phyloP scores from a whole-genome alignment of 1,140 invertebrate genomes.

The Drosophila mojavensis region DNA sequence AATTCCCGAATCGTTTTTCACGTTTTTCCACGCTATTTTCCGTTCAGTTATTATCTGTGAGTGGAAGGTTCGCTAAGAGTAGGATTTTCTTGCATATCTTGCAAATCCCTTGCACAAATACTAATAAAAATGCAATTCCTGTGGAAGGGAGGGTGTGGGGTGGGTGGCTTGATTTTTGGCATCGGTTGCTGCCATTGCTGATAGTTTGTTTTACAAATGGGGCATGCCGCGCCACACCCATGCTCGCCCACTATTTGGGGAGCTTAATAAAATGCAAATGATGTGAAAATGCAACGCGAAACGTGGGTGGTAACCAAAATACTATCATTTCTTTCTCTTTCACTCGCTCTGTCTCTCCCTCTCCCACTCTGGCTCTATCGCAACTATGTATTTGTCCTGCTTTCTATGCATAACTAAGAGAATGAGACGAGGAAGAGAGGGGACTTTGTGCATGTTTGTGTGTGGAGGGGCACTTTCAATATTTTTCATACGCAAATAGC shows the following conservation, averaged over 20 bases:
- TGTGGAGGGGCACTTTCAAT: slow-evolving; percentile 35
- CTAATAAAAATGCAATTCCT: slow-evolving; percentile 22
- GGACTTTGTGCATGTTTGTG: not conserved
- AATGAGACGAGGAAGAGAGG: not conserved
- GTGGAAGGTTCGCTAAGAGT: slow-evolving; percentile 2
- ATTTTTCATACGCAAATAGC: slow-evolving; percentile 44
- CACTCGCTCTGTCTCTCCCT: not conserved
- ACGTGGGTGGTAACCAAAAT: slow-evolving; percentile 23
- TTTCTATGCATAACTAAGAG: slow-evolving; percentile 6
- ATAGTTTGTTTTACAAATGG: slow-evolving; percentile 56
- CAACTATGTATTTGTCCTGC: slow-evolving; percentile 7
- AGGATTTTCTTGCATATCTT: not conserved
- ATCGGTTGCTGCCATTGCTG: slow-evolving; percentile 16
- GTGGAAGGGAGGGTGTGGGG: not conserved
- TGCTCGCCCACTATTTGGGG: not conserved
- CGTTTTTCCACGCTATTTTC: not conserved
- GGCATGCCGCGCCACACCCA: not conserved
- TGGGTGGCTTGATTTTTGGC: not conserved
- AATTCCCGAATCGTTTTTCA: slow-evolving; percentile 64
- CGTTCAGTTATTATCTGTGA: not conserved
- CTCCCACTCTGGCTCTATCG: not conserved
- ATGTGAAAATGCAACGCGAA: slow-evolving; percentile 49
- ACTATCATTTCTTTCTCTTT: slow-evolving; percentile 27
- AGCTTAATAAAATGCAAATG: slow-evolving; percentile 57
- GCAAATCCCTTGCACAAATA: slow-evolving; percentile 43